These are phyloP conservation scores for Siniperca chuatsi DNA, from an alignment of 2,113 vertebrate genomes.

Conservation along the genomic window DNA sequence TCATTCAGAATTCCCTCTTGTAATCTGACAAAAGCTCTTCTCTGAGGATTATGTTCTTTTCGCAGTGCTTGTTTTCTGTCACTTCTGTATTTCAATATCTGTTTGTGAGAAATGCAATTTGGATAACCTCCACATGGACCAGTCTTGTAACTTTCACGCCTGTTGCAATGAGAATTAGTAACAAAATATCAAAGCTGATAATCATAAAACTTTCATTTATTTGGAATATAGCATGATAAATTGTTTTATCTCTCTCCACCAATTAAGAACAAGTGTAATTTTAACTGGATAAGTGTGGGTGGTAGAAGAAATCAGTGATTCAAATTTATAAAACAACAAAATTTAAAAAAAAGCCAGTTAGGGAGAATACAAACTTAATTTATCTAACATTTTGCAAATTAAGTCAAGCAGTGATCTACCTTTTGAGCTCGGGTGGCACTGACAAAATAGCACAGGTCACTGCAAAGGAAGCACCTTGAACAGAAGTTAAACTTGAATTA, in stretches of 20 bases:
- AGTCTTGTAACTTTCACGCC: neutral
- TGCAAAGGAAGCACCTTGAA: constrained; percentile 3
- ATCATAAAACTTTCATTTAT: neutral
- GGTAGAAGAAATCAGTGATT: neutral
- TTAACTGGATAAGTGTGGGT: neutral
- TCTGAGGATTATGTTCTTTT: constrained; percentile 39
- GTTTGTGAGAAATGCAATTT: neutral
- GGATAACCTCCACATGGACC: neutral
- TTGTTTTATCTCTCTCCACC: neutral
- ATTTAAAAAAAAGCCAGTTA: neutral
- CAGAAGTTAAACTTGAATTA: constrained; percentile 18
- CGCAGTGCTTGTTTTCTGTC: neutral
- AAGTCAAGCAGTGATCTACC: constrained; percentile 15
- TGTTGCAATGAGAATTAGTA: neutral
- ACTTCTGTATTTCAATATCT: neutral
- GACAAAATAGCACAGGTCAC: neutral
- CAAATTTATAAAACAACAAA: neutral
- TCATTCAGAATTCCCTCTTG: constrained; percentile 15
- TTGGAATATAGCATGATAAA: neutral
- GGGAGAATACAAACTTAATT: neutral
- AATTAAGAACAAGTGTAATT: neutral
- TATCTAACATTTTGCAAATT: neutral
- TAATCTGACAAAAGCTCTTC: constrained; percentile 46
- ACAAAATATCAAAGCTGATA: neutral
- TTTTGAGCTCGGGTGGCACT: neutral